phyloP scores from a whole-genome alignment of 1,140 invertebrate genomes.

The Camponotus pennsylvanicus region DNA sequence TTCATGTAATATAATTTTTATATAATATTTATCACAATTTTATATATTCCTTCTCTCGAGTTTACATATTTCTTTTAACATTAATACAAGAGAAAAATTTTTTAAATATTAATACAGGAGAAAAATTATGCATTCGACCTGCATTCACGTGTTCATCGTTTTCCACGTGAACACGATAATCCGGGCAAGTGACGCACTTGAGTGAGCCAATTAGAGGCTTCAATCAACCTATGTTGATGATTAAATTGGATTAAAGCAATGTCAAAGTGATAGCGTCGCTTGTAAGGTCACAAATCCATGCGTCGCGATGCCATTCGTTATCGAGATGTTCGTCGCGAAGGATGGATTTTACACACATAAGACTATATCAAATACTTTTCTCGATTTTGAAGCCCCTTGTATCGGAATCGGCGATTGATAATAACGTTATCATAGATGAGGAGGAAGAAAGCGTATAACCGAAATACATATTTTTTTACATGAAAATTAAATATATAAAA shows the following conservation, averaged over 20 bases:
- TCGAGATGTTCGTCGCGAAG: conserved; percentile 69
- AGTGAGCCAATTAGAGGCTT: conserved; percentile 75
- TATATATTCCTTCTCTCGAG: neutral
- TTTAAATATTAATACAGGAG: neutral
- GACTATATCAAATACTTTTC: conserved; percentile 77
- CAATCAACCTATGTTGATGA: conserved; percentile 66
- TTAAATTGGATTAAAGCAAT: conserved; percentile 64
- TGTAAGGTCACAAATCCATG: conserved; percentile 80
- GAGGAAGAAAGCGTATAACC: conserved; percentile 2
- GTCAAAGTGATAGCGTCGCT: conserved; percentile 36
- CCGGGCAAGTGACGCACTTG: conserved; percentile 68
- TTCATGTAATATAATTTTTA: neutral
- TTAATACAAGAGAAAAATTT: neutral
- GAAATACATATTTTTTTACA: neutral
- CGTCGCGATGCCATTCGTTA: conserved; percentile 71
- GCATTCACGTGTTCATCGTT: conserved; percentile 62
- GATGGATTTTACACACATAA: conserved; percentile 82
- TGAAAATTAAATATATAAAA: neutral
- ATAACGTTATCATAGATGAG: conserved; percentile 51
- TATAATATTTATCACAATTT: neutral
- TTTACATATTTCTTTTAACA: neutral
- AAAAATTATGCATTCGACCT: neutral
- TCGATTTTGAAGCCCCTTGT: conserved; percentile 76
- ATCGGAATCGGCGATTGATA: neutral
- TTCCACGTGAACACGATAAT: conserved; percentile 73